Percentiles rank a stretch among this genome's conserved stretches.
phyloP scores from a whole-genome alignment of 2,888 invertebrate species.

The Drosophila yooni region DNA sequence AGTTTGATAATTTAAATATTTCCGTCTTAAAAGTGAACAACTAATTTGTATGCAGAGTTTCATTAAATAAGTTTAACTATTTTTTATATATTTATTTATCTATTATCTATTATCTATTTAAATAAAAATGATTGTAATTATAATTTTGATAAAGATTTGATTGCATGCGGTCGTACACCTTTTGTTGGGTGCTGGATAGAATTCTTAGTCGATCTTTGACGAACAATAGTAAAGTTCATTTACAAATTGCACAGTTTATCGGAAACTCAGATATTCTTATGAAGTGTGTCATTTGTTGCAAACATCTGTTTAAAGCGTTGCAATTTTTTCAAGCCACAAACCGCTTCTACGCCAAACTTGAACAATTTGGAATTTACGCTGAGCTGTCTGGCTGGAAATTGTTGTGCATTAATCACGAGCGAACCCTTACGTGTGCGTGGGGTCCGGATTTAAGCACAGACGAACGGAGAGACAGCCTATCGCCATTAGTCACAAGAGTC shows the following conservation, averaged over 20 bases:
- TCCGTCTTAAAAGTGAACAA: not conserved
- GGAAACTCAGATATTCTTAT: not conserved
- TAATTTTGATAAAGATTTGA: not conserved
- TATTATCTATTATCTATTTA: not conserved
- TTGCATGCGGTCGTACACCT: not conserved
- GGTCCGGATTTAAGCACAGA: conserved; percentile 6
- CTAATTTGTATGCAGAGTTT: not conserved
- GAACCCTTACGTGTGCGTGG: not conserved
- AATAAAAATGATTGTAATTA: not conserved
- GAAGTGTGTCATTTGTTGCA: not conserved
- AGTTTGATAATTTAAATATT: not conserved
- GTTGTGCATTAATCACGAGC: conserved; percentile 32
- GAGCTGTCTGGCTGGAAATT: conserved; percentile 16
- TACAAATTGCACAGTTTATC: not conserved
- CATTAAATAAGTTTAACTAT: not conserved
- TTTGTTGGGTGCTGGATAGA: not conserved
- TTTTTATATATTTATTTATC: not conserved
- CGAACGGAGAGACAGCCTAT: not conserved
- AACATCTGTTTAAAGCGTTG: not conserved
- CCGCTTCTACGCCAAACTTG: not conserved
- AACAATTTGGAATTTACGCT: conserved; percentile 36
- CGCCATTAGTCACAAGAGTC: conserved; percentile 44
- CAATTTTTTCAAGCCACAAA: not conserved
- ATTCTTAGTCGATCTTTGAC: too few species aligned
- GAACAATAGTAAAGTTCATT: not conserved